Conservation (phyloP, 2,888 invertebrate genomes). For the Tiphia femorata region DNA sequence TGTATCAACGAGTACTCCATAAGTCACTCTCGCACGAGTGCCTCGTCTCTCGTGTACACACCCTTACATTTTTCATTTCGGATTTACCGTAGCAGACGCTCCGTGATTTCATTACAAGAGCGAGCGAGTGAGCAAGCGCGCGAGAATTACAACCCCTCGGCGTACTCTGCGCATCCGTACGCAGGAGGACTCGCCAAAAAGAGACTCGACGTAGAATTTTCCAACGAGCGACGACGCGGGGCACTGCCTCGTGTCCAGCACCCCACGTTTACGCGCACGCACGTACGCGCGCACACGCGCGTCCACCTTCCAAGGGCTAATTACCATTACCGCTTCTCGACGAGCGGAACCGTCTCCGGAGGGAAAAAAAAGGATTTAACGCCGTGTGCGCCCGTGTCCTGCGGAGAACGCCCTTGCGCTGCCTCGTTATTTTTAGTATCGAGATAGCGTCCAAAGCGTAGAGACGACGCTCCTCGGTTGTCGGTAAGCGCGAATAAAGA, state of each 20-base stretch:
- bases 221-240: neutral
- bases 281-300: neutral
- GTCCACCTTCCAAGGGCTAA: slow-evolving; percentile 20
- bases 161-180: neutral
- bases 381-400: slow-evolving; percentile 1
- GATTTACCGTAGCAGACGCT: too few relatives aligned
- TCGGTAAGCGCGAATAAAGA: neutral
- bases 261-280: neutral
- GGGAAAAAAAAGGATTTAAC: neutral
- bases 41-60: too few relatives aligned
- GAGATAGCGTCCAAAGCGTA: slow-evolving; percentile 14
- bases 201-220: slow-evolving; percentile 3
- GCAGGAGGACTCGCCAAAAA: neutral
- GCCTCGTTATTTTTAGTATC: slow-evolving; percentile 32
- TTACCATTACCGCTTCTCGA: slow-evolving; percentile 24
- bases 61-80: too few relatives aligned
- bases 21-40: too few relatives aligned
- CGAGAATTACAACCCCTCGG: too few relatives aligned
- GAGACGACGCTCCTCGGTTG: neutral
- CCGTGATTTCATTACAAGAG: too few relatives aligned
- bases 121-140: too few relatives aligned
- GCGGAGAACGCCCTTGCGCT: slow-evolving; percentile 11
- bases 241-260: too few relatives aligned
- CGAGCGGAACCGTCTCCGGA: slow-evolving; percentile 18
- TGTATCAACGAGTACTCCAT: too few relatives aligned